phyloP scores from a whole-genome alignment of 2,888 invertebrate genomes.

The Heliconius erato region DNA sequence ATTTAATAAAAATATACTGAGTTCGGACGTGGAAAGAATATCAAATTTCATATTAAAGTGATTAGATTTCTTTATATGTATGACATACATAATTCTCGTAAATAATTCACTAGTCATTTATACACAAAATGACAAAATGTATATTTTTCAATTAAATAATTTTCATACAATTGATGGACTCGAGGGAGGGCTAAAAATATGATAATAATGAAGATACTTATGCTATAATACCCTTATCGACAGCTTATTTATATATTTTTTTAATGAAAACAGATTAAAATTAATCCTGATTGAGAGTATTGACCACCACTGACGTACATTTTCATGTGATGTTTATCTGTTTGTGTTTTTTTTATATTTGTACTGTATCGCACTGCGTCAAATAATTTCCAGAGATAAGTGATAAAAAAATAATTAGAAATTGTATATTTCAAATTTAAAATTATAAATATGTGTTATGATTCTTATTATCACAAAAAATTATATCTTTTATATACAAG shows the following conservation, averaged over 20 bases:
- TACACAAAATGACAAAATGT: not conserved
- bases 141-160: not conserved
- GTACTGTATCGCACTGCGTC: not conserved
- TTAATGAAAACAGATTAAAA: constrained; percentile 6
- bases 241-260: not conserved
- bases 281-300: constrained; percentile 7
- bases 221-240: constrained; percentile 9
- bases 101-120: too few relatives aligned
- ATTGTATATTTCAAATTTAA: not conserved
- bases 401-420: not conserved
- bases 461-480: not conserved
- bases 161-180: not conserved
- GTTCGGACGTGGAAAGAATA: not conserved
- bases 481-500: not conserved
- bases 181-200: constrained; percentile 6
- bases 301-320: constrained; percentile 8
- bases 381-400: not conserved
- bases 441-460: not conserved
- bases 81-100: too few relatives aligned
- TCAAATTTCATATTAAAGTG: too few relatives aligned
- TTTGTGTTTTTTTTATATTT: not conserved
- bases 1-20: not conserved
- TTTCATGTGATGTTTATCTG: constrained; percentile 6
- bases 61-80: too few relatives aligned
- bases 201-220: constrained; percentile 17